Percentiles rank a stretch among this genome's conserved stretches.
These are phyloP conservation scores for Trachelus troglodyta DNA, from an alignment of 2,888 invertebrate genomes.

Conservation along the genomic window DNA sequence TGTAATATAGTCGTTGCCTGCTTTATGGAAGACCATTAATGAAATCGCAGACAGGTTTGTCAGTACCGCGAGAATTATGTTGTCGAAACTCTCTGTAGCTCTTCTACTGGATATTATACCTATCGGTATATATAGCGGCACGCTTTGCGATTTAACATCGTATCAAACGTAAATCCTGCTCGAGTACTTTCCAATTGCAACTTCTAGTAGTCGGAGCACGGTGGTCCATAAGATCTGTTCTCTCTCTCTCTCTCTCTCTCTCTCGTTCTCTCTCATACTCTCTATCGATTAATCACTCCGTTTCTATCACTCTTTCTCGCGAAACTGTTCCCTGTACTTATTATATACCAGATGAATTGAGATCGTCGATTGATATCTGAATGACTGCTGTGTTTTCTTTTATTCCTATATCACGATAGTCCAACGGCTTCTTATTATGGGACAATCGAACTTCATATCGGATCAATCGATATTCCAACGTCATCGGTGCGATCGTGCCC, in stretches of 20 bases:
- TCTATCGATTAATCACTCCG: background rate
- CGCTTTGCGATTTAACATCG: background rate
- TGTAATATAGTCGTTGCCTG: conserved; percentile 40
- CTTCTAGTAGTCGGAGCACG: background rate
- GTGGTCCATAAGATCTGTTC: background rate
- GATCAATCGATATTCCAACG: background rate
- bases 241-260: background rate
- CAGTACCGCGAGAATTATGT: conserved; percentile 46
- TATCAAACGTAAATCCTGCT: background rate
- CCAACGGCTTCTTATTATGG: background rate
- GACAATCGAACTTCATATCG: background rate
- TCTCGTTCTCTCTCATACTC: background rate
- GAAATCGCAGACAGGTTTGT: conserved; percentile 52
- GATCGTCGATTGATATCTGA: background rate
- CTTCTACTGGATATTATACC: background rate
- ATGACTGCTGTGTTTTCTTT: background rate
- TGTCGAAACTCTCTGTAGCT: conserved; percentile 26
- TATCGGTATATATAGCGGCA: background rate
- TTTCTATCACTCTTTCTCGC: background rate
- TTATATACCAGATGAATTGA: background rate
- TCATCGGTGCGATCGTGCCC: background rate
- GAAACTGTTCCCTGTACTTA: background rate
- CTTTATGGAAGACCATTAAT: conserved; percentile 38
- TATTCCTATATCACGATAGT: background rate
- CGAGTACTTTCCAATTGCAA: background rate